These are phyloP conservation scores for Callospermophilus lateralis DNA, from an alignment of 2,113 vertebrate species.

Conservation along the genomic window DNA sequence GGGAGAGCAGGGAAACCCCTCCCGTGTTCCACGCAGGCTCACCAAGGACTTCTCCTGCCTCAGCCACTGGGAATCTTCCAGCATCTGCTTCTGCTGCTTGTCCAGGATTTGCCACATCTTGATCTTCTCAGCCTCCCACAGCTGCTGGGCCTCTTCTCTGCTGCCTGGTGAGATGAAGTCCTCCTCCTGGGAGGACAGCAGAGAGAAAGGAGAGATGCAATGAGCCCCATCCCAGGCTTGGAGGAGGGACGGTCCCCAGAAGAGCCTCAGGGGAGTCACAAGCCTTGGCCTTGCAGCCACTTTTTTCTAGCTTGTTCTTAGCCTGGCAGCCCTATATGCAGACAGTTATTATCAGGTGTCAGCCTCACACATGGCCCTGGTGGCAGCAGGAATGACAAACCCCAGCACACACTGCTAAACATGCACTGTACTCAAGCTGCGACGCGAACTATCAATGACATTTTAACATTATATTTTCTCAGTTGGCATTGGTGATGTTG, in stretches of 20 bases:
- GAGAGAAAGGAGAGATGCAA: rapidly evolving
- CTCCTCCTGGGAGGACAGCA: slow-evolving; percentile 88
- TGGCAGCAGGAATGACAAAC: background rate
- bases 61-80: slow-evolving; percentile 95
- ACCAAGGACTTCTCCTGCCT: slow-evolving; percentile 93
- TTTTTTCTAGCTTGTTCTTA: background rate
- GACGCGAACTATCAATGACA: rapidly evolving
- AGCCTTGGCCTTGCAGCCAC: background rate
- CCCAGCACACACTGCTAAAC: background rate
- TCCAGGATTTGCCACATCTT: slow-evolving; percentile 91
- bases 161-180: slow-evolving; percentile 92
- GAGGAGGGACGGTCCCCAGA: background rate
- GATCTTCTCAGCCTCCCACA: slow-evolving; percentile 92
- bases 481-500: background rate
- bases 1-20: background rate
- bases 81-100: slow-evolving; percentile 94
- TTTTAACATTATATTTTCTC: background rate
- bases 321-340: rapidly evolving
- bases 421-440: too few relatives aligned
- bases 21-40: background rate
- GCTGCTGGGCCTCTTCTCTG: slow-evolving; percentile 92
- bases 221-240: background rate
- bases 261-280: background rate
- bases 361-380: rapidly evolving
- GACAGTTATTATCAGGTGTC: background rate